These are phyloP conservation scores for Epicampocera succincta DNA, from an alignment of 2,888 invertebrate species.

Conservation along the genomic window DNA sequence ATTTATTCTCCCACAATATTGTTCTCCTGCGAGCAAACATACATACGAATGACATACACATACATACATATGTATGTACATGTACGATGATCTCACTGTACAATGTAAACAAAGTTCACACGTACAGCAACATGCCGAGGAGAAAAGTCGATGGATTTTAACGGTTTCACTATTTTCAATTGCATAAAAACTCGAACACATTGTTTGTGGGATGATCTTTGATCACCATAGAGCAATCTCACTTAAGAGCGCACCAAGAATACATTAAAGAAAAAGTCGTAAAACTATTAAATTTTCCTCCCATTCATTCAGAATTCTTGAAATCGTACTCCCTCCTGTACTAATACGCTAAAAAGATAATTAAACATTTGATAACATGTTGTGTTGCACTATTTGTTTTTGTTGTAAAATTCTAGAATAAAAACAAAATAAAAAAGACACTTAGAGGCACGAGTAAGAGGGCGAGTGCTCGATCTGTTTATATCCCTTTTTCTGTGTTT, in stretches of 20 bases:
- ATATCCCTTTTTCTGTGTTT: slow-evolving; percentile 51
- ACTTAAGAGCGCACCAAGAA: slow-evolving; percentile 39
- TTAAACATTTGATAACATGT: slow-evolving; percentile 61
- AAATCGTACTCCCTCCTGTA: slow-evolving; percentile 2
- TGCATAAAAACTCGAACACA: slow-evolving; percentile 29
- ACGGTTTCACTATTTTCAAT: slow-evolving; percentile 41
- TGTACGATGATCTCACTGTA: slow-evolving; percentile 50
- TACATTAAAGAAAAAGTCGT: slow-evolving; percentile 55
- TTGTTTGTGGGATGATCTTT: slow-evolving; percentile 65
- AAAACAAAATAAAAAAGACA: slow-evolving; percentile 46
- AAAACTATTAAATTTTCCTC: slow-evolving; percentile 58
- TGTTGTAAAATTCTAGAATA: slow-evolving; percentile 19
- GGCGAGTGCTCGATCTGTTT: slow-evolving; percentile 45
- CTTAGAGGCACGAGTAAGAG: slow-evolving; percentile 57
- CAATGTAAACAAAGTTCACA: slow-evolving; percentile 71
- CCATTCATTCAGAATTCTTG: slow-evolving; percentile 38
- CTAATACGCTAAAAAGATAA: slow-evolving; percentile 31
- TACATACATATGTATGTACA: no score
- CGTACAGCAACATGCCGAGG: slow-evolving; percentile 50
- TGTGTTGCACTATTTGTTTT: slow-evolving; percentile 36
- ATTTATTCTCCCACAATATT: slow-evolving; percentile 48
- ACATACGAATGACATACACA: no score
- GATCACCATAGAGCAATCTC: slow-evolving; percentile 41
- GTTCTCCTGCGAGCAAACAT: slow-evolving; percentile 53
- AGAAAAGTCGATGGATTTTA: slow-evolving; percentile 31